Evolutionary conservation across 2,888 invertebrate genomes (phyloP).

Genomic region (Drosophila setosimentum): DNA sequence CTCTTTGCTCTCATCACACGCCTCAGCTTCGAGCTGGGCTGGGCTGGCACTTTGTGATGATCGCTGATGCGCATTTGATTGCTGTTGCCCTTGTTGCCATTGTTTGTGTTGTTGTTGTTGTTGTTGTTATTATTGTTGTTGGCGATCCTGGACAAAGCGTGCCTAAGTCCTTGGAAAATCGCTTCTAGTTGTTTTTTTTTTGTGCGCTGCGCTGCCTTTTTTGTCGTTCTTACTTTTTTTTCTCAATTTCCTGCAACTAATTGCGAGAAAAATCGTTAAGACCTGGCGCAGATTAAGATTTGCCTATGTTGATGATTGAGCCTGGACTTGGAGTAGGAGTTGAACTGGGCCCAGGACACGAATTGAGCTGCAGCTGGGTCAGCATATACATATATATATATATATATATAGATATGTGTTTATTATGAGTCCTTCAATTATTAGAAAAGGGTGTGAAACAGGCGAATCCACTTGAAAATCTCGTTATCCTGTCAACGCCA

Average conservation of each 20-base stretch:
- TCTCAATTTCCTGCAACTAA: conserved; percentile 69
- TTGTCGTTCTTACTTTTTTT: conserved; percentile 28
- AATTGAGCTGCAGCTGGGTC: conserved; percentile 17
- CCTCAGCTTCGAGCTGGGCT: conserved; percentile 24
- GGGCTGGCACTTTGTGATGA: conserved; percentile 43
- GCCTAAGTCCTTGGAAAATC: conserved; percentile 75
- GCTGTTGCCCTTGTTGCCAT: conserved; percentile 35
- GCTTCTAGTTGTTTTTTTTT: conserved; percentile 47
- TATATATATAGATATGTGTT: background rate
- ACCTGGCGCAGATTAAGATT: conserved; percentile 43
- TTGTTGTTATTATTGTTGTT: conserved; percentile 19
- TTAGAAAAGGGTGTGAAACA: conserved; percentile 65
- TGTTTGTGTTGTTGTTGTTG: conserved; percentile 6
- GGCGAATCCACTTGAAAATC: conserved; percentile 81
- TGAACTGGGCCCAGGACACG: background rate
- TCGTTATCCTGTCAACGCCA: conserved; percentile 83
- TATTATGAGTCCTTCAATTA: conserved; percentile 12
- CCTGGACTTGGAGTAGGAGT: background rate
- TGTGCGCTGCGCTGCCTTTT: conserved; percentile 49
- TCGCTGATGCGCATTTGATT: conserved; percentile 81
- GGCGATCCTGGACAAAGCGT: conserved; percentile 51
- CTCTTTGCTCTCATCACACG: conserved; percentile 58
- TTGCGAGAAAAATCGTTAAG: conserved; percentile 77
- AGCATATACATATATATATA: background rate
- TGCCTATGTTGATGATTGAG: conserved; percentile 6